These are phyloP conservation scores for Diglossa brunneiventris DNA, from an alignment of 2,113 vertebrate genomes.

Conservation along the genomic window DNA sequence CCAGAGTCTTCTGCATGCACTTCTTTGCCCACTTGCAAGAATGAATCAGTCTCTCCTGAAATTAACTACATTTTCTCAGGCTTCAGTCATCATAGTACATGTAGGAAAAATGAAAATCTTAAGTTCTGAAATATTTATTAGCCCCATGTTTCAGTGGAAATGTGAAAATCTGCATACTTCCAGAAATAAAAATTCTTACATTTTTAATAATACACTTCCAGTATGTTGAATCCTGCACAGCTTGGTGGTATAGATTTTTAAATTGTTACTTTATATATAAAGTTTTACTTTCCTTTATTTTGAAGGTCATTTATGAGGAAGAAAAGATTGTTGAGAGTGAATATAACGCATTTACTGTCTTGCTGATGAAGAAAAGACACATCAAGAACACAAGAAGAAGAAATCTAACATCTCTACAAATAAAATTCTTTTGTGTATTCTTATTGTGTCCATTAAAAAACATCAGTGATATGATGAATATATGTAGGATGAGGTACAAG, in stretches of 20 bases:
- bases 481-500: background rate
- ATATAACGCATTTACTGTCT: background rate
- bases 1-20: background rate
- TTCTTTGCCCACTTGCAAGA: background rate
- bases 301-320: background rate
- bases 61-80: background rate
- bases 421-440: accelerated
- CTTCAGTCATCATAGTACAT: background rate
- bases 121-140: background rate
- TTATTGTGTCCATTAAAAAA: background rate
- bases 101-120: background rate
- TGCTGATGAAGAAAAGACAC: background rate
- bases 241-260: background rate
- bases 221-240: background rate
- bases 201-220: background rate
- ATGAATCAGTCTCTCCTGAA: background rate
- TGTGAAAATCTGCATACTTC: background rate
- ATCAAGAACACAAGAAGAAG: background rate
- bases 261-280: background rate
- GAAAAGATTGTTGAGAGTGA: background rate
- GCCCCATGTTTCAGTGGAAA: background rate
- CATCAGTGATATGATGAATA: background rate
- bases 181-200: background rate
- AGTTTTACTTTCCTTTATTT: background rate
- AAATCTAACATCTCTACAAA: background rate